Evolutionary conservation across 92 coral and sea anemone genomes (phyloP).

Genomic region (Epizoanthus rinbou): DNA sequence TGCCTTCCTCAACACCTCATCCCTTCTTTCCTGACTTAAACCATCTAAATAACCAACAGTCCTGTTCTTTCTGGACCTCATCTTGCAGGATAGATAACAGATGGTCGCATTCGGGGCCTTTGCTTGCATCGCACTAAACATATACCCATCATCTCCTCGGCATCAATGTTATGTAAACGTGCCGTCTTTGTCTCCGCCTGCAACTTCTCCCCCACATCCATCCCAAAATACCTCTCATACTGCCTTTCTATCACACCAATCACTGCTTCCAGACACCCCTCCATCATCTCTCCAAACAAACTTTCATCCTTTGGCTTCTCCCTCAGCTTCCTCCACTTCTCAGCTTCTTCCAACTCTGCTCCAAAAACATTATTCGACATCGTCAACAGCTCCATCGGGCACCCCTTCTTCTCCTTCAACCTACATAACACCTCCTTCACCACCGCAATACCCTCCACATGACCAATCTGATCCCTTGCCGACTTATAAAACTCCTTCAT

Average conservation of each 20-base stretch:
- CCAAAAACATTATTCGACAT: neutral
- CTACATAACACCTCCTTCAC: neutral
- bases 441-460: constrained; percentile 3
- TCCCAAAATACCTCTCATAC: constrained; percentile 9
- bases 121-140: constrained; percentile 9
- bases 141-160: constrained; percentile 31
- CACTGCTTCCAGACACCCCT: constrained; percentile 1
- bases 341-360: neutral
- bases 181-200: constrained; percentile 1
- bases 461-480: neutral
- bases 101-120: neutral
- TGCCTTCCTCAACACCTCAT: neutral
- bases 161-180: constrained; percentile 26
- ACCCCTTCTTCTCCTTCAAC: neutral
- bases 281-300: neutral
- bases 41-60: neutral
- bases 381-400: neutral
- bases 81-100: neutral
- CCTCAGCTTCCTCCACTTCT: neutral
- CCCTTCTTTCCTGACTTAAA: neutral
- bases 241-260: constrained; percentile 12
- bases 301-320: neutral
- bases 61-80: neutral
- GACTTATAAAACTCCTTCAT: neutral
- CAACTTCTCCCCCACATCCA: neutral